Base-by-base conservation (phyloP, 1,140 invertebrate genomes). In the Branchinecta lynchi region DNA sequence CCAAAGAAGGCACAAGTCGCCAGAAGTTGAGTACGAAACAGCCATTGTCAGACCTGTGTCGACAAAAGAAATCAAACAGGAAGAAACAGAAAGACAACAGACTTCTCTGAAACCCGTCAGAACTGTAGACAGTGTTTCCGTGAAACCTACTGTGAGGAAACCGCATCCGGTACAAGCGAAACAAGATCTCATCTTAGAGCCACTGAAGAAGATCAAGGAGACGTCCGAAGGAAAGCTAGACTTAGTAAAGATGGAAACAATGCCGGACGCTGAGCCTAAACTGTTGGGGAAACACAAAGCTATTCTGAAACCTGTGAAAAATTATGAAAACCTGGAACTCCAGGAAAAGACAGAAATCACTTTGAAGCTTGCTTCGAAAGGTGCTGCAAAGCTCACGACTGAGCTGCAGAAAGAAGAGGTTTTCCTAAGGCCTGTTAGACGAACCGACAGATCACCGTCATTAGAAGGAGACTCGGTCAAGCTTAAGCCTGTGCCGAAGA, bases 101-200 rank as follows among this genome's bases (percentile, higher is more conserved):
- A 45, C 70, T 7, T 15, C 43, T 43, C 44, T 72, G 10, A 72
- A 72, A 65, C 71, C 71, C 60, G 66, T 69, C 12, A 20, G 12
- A 15, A 15, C 51, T 15, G 6, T 20, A 60, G 51, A 6, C 12
- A 20, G 17, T 15, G 51, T 60, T 15, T 12, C 17, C 12, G 3
- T 60, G 17, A 60, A 60, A 20, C 51, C 51, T 60, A 20, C 44
- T 17, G 8, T 17, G 66, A 75, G 71, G 44, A 74, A 51, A 77
- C 69, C 69, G 21, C 68, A 71, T 66, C 66, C 71, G 68, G 67
- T 65, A 66, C 72, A 69, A 60, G 71, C 66, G 70, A 71, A 73
- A 20, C 12, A 60, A 60, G 17, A 69, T 72, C 69, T 45, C 17
- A 43, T 15, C 66, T 46, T 9, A 60, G 45, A 65, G 43, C 43